phyloP scores from a whole-genome alignment of 1,140 invertebrate species.

The Pomacea maculata region DNA sequence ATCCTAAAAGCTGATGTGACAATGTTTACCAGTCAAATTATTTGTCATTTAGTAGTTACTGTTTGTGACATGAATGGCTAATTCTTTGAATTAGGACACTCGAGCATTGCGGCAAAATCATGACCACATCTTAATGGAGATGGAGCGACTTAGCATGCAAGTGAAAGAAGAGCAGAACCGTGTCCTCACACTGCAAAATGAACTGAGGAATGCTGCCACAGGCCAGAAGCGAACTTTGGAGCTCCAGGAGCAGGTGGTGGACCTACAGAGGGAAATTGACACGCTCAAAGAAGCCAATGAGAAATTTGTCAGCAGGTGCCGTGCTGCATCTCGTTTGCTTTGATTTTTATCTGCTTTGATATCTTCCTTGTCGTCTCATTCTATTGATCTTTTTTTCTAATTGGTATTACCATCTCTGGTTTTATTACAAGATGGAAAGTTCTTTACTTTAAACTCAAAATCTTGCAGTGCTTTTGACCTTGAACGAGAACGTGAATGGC shows the following conservation, averaged over 20 bases:
- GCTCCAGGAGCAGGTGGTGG: conserved; percentile 63
- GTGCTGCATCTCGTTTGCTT: background rate
- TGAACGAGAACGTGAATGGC: conserved; percentile 66
- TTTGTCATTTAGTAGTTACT: background rate
- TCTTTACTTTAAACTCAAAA: conserved; percentile 13
- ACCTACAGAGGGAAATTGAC: conserved; percentile 64
- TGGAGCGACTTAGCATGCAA: conserved; percentile 62
- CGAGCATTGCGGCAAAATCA: conserved; percentile 60
- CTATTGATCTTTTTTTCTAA: background rate
- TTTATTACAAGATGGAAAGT: background rate
- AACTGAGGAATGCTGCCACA: conserved; percentile 55
- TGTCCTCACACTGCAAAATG: conserved; percentile 57
- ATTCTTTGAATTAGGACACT: conserved; percentile 56
- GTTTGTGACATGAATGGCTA: background rate
- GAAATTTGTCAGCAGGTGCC: conserved; percentile 65
- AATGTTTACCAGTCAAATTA: background rate
- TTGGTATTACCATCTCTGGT: background rate
- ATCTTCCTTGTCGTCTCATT: background rate
- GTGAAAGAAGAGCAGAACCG: conserved; percentile 66
- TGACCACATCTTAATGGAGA: conserved; percentile 64
- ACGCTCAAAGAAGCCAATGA: conserved; percentile 68
- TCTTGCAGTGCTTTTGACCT: conserved; percentile 64
- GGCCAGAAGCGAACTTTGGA: conserved; percentile 51
- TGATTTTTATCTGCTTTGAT: background rate
- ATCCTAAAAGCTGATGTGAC: background rate